These are phyloP conservation scores for Sternarchorhynchus goeldii DNA, from an alignment of 2,797 vertebrate species.

Conservation along the genomic window DNA sequence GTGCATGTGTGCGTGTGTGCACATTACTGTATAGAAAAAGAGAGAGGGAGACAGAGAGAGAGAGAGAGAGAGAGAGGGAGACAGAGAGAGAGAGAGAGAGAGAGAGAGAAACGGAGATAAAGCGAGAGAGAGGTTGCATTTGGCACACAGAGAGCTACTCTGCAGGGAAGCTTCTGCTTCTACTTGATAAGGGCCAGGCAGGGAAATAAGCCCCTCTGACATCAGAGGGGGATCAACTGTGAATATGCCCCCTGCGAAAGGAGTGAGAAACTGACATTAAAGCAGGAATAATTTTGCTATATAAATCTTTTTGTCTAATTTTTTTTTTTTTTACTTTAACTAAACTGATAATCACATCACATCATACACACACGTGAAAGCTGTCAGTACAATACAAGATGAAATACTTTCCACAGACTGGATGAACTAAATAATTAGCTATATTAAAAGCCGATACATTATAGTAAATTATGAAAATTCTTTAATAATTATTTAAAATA, in stretches of 20 bases:
- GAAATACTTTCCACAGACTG: no score
- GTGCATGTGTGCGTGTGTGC: slow-evolving; percentile 41
- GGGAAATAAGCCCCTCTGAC: slow-evolving; percentile 65
- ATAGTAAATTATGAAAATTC: no score
- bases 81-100: slow-evolving; percentile 37
- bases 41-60: slow-evolving; percentile 9
- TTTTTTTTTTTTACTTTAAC: no score
- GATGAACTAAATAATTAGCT: no score
- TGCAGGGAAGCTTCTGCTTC: slow-evolving; percentile 72
- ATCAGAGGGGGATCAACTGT: slow-evolving; percentile 63
- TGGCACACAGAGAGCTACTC: slow-evolving; percentile 67
- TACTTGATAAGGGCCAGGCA: slow-evolving; percentile 76
- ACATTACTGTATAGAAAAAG: slow-evolving; percentile 25
- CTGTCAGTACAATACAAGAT: no score
- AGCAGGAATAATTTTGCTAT: slow-evolving; percentile 36
- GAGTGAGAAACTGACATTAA: slow-evolving; percentile 36
- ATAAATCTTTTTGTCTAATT: background rate
- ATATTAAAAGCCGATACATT: no score
- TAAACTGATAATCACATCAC: no score
- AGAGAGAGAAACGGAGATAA: slow-evolving; percentile 6
- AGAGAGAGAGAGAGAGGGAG: background rate
- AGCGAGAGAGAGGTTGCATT: slow-evolving; percentile 52
- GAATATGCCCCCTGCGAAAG: slow-evolving; percentile 47
- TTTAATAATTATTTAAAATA: no score
- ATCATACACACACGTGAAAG: no score